A percentile compares a stretch with the other conserved stretches of the same genome.
These are phyloP conservation scores for Lynx canadensis DNA, from an alignment of 2,113 vertebrate species.

Conservation along the genomic window DNA sequence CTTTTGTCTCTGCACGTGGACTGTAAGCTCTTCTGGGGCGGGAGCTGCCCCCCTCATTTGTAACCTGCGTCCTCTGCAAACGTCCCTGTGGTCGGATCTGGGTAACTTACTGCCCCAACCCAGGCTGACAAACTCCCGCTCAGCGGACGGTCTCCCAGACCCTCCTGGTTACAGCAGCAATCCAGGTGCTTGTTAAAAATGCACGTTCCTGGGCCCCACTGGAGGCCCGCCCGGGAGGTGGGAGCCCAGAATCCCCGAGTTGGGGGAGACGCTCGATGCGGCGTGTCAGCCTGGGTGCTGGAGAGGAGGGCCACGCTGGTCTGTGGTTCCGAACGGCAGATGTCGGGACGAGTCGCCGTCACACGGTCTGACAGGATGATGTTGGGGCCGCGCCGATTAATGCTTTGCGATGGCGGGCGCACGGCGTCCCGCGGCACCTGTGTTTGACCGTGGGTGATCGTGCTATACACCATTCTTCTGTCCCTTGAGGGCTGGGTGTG, in stretches of 20 bases:
- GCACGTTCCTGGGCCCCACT: neutral
- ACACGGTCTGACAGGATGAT: neutral
- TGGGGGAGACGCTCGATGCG: neutral
- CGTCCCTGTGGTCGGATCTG: neutral
- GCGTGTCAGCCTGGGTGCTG: fast-evolving
- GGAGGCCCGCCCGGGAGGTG: neutral
- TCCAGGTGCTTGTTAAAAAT: neutral
- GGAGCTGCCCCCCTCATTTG: neutral
- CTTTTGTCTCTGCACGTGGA: neutral
- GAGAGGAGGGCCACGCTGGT: neutral
- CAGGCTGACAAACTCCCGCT: neutral
- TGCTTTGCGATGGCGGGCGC: neutral
- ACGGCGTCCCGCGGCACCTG: neutral
- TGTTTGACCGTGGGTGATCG: neutral
- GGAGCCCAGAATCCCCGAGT: neutral
- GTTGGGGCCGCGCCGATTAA: too few species aligned
- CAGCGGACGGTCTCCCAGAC: neutral
- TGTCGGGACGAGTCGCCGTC: fast-evolving
- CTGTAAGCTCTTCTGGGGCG: neutral
- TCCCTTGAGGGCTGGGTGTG: neutral
- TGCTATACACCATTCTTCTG: neutral
- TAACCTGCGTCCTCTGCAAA: neutral
- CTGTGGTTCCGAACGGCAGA: neutral
- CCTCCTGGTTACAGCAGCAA: neutral
- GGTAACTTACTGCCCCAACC: neutral